These are phyloP conservation scores for Actinia equina DNA, from an alignment of 64 coral and sea anemone species.

Conservation along the genomic window DNA sequence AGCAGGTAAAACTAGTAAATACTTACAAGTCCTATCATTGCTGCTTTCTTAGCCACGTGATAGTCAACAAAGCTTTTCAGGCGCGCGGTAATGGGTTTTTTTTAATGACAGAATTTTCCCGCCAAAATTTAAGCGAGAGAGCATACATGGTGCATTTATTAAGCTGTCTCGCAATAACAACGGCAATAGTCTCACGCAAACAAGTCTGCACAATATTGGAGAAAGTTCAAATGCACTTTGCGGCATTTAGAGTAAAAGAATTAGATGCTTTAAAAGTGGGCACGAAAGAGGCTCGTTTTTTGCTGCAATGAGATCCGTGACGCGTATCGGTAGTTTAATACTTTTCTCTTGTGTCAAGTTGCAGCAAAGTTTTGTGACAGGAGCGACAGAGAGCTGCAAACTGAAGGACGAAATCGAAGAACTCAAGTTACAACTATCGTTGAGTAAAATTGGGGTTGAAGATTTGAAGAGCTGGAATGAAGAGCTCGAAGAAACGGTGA, in stretches of 20 bases:
- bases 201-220: too few species aligned
- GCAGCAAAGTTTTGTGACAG: conserved; percentile 47
- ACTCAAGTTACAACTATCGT: conserved; percentile 41
- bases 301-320: neutral
- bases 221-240: too few species aligned
- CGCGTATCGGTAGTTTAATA: neutral
- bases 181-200: too few species aligned
- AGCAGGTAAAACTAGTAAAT: conserved; percentile 20
- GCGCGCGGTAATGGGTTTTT: neutral
- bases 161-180: too few species aligned
- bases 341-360: neutral
- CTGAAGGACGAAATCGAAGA: conserved; percentile 52
- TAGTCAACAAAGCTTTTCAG: neutral
- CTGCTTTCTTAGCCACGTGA: neutral
- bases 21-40: neutral
- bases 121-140: too few species aligned
- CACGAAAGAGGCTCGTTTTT: too few species aligned
- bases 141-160: too few species aligned
- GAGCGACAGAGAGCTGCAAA: conserved; percentile 40
- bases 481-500: conserved; percentile 56
- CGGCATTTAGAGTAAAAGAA: too few species aligned
- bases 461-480: conserved; percentile 54
- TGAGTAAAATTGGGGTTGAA: conserved; percentile 38
- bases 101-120: neutral
- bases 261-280: too few species aligned